Evolutionary conservation across 2,888 invertebrate species (phyloP).

Genomic region (Lithophane socia): DNA sequence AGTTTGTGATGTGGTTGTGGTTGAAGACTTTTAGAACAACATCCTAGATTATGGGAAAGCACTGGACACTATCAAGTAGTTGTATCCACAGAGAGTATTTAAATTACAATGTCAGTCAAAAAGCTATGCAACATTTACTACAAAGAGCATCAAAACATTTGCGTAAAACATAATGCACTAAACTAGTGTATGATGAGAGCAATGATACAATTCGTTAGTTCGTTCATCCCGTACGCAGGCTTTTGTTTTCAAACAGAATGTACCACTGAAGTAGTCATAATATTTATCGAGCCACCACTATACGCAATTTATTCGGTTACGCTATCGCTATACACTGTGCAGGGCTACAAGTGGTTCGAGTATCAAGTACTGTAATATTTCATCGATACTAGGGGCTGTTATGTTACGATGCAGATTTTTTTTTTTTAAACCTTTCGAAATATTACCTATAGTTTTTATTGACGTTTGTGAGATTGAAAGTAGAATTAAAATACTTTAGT

Average conservation of each 20-base stretch:
- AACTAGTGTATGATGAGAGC: conserved; percentile 28
- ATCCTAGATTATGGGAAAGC: not conserved
- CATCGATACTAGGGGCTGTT: conserved; percentile 30
- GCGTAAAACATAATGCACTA: not conserved
- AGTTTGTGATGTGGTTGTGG: too few species aligned
- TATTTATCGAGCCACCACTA: conserved; percentile 45
- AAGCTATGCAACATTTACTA: not conserved
- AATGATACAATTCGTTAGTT: conserved; percentile 38
- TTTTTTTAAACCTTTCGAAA: not conserved
- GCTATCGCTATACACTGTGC: conserved; percentile 22
- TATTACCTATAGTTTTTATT: not conserved
- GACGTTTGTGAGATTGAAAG: not conserved
- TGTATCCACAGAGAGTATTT: not conserved
- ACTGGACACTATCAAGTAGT: not conserved
- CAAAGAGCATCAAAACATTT: conserved; percentile 14
- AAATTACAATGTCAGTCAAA: not conserved
- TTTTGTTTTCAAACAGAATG: conserved; percentile 46
- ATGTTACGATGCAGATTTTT: not conserved
- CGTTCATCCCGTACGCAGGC: conserved; percentile 32
- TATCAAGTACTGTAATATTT: conserved; percentile 34
- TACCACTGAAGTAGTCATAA: conserved; percentile 48
- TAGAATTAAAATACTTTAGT: not conserved
- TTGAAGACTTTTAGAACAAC: not conserved
- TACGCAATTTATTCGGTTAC: conserved; percentile 54
- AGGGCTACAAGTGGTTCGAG: conserved; percentile 46